Conservation (phyloP, 2,797 vertebrate species). For the Tenualosa ilisha region DNA sequence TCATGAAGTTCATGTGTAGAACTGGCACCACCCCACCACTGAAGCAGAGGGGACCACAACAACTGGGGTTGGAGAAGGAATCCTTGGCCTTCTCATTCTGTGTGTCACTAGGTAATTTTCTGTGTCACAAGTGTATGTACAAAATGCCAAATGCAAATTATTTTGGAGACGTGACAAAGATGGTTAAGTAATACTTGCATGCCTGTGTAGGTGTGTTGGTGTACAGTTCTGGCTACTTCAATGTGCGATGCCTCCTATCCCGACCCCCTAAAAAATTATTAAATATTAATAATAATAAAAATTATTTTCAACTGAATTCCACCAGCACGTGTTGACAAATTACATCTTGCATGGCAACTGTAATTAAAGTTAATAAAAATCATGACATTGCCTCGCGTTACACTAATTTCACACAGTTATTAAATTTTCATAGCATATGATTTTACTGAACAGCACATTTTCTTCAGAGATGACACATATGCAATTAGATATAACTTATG, state of each 20-base stretch:
- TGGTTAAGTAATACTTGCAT: neutral
- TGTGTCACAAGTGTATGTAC: neutral
- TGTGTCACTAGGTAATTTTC: neutral
- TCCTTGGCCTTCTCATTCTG: neutral
- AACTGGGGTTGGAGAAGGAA: neutral
- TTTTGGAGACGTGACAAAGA: neutral
- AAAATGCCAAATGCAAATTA: no score
- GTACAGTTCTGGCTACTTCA: neutral
- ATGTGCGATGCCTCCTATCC: no score
- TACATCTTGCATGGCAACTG: neutral
- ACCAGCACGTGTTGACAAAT: neutral
- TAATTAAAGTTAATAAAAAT: neutral
- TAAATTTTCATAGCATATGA: neutral
- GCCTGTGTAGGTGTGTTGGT: neutral
- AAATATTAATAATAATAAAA: no score
- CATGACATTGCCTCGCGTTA: constrained; percentile 2
- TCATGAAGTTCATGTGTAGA: neutral
- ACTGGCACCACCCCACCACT: neutral
- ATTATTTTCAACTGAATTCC: neutral
- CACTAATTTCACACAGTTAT: constrained; percentile 11
- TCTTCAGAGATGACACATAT: constrained; percentile 39
- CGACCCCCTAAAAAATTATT: neutral
- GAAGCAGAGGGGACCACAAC: neutral
- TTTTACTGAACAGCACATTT: constrained; percentile 18
- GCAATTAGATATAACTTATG: constrained; percentile 45